Conservation (phyloP, 2,113 vertebrate species). For the Trichechus manatus region DNA sequence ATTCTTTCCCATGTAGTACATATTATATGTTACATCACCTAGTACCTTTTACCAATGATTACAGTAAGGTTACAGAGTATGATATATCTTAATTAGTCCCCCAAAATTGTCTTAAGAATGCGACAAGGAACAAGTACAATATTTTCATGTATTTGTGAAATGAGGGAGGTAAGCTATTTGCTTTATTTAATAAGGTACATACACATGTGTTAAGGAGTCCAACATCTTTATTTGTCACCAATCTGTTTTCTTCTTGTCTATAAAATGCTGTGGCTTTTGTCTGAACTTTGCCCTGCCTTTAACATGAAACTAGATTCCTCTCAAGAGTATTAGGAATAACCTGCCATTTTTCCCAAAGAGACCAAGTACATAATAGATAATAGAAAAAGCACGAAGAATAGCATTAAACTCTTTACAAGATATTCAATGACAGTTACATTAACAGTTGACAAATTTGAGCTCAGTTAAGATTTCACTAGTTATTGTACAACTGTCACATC, state of each 20-base stretch:
- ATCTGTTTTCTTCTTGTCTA: neutral
- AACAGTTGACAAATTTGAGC: slow-evolving; percentile 59
- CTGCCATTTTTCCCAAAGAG: neutral
- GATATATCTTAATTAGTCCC: slow-evolving; percentile 19
- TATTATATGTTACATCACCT: neutral
- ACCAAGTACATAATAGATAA: neutral
- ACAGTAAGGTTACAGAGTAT: neutral
- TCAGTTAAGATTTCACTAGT: slow-evolving; percentile 40
- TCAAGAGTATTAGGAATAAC: slow-evolving; percentile 10
- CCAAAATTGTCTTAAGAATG: slow-evolving; percentile 5
- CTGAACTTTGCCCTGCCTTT: slow-evolving; percentile 3
- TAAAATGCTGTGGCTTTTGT: slow-evolving; percentile 11
- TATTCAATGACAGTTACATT: slow-evolving; percentile 12
- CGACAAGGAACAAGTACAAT: neutral
- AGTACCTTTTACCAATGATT: neutral
- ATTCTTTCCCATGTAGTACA: neutral
- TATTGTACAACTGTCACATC: neutral
- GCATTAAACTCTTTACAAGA: neutral
- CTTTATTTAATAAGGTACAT: slow-evolving; percentile 43
- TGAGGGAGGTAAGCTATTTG: neutral
- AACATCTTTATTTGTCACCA: neutral
- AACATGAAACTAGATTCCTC: slow-evolving; percentile 39
- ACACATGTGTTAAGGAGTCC: neutral
- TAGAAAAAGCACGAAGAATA: neutral
- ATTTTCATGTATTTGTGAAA: slow-evolving; percentile 39